Conservation (phyloP, 2,797 vertebrate species). For the Hyperoplus lanceolatus region DNA sequence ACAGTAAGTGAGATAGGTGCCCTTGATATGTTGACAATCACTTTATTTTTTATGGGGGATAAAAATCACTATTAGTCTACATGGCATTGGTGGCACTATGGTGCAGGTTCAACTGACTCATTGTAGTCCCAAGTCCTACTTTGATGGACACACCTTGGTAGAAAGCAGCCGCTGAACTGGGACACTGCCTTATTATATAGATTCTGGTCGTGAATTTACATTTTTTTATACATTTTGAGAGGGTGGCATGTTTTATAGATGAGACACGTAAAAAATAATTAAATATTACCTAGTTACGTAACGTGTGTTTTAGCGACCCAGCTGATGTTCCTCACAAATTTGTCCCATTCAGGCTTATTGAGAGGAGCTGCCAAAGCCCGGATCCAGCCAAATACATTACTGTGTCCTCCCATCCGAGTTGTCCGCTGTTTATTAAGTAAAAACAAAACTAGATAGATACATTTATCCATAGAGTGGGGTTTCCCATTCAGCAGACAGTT, state of each 20-base stretch:
- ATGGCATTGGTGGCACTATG: too few species aligned
- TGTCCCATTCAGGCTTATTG: constrained; percentile 14
- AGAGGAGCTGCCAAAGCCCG: not conserved
- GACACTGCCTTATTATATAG: not conserved
- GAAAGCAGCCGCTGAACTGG: not conserved
- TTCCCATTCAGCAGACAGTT: constrained; percentile 4
- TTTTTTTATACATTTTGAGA: constrained; percentile 25
- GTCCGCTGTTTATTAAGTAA: not conserved
- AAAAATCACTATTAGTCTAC: too few species aligned
- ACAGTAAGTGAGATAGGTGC: too few species aligned
- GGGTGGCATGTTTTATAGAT: constrained; percentile 27
- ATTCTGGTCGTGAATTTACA: constrained; percentile 10
- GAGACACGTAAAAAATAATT: constrained; percentile 24
- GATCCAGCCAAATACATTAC: constrained; percentile 5
- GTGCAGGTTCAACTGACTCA: not conserved
- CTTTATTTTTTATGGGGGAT: not conserved
- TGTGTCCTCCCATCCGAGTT: not conserved
- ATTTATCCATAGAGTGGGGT: not conserved
- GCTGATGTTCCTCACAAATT: constrained; percentile 12
- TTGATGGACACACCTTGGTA: not conserved
- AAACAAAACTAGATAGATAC: not conserved
- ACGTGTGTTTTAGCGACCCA: constrained; percentile 27
- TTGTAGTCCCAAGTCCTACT: not conserved
- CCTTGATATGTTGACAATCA: too few species aligned
- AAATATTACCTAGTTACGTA: constrained; percentile 30